phyloP scores from a whole-genome alignment of 2,113 vertebrate genomes.

The Clinocottus analis region DNA sequence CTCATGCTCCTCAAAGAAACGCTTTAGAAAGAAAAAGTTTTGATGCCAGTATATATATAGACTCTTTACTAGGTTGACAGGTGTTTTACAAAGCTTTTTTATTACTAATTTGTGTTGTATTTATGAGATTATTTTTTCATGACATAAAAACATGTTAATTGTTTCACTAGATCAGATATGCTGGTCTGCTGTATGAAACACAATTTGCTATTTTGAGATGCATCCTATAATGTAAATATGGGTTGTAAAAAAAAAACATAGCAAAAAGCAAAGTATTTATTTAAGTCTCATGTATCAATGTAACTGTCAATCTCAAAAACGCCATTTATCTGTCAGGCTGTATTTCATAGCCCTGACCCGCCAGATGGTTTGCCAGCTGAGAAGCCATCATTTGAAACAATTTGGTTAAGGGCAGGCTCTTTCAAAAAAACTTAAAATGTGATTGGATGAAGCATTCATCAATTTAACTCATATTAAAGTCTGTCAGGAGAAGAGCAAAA shows the following conservation, averaged over 20 bases:
- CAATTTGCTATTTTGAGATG: not conserved
- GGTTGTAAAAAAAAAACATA: too few species aligned
- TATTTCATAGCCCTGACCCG: not conserved
- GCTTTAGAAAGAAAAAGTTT: not conserved
- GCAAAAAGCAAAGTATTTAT: too few species aligned
- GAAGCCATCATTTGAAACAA: not conserved
- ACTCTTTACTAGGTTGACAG: not conserved
- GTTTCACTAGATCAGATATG: not conserved
- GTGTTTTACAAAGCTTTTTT: not conserved
- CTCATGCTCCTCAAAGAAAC: not conserved
- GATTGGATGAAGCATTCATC: not conserved
- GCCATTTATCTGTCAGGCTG: not conserved
- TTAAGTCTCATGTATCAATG: not conserved
- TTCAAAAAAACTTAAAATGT: not conserved
- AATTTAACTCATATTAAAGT: too few species aligned
- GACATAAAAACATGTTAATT: not conserved
- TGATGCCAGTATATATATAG: not conserved
- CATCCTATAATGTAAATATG: not conserved
- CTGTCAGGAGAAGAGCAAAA: not conserved
- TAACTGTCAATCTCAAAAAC: not conserved
- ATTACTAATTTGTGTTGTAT: not conserved
- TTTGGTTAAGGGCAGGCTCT: not conserved
- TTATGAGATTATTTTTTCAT: not conserved
- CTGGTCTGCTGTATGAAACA: not conserved
- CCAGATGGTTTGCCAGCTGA: not conserved